Percentiles rank a stretch among this genome's conserved stretches.
Conservation (phyloP, 1,140 invertebrate species). For the Magallana gigas region DNA sequence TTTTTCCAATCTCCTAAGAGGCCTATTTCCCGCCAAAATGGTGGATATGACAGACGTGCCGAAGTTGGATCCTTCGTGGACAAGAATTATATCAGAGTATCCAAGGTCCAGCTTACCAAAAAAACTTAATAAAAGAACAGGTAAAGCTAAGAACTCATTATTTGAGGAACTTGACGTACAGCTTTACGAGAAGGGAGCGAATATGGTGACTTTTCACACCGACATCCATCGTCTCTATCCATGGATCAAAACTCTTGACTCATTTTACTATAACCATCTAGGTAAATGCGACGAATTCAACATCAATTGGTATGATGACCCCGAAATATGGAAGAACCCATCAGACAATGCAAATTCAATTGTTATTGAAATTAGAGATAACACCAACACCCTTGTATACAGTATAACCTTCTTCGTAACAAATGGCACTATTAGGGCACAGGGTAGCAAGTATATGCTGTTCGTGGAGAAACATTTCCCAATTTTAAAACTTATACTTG, state of each 20-base stretch:
- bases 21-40: constrained; percentile 11
- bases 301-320: neutral
- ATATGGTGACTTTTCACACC: neutral
- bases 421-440: neutral
- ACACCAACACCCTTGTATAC: neutral
- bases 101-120: neutral
- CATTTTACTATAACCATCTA: neutral
- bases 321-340: neutral
- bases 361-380: neutral
- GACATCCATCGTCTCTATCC: neutral
- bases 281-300: neutral
- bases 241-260: neutral
- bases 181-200: neutral
- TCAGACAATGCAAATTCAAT: neutral
- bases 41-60: neutral
- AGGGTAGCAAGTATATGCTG: neutral
- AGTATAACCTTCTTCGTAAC: neutral
- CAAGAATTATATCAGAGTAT: neutral
- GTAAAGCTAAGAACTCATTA: neutral
- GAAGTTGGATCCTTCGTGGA: neutral
- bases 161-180: neutral
- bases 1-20: no score
- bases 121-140: neutral
- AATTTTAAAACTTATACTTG: neutral
- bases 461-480: neutral